Conservation (phyloP, 2,797 vertebrate genomes). For the Eurystomus glaucurus region DNA sequence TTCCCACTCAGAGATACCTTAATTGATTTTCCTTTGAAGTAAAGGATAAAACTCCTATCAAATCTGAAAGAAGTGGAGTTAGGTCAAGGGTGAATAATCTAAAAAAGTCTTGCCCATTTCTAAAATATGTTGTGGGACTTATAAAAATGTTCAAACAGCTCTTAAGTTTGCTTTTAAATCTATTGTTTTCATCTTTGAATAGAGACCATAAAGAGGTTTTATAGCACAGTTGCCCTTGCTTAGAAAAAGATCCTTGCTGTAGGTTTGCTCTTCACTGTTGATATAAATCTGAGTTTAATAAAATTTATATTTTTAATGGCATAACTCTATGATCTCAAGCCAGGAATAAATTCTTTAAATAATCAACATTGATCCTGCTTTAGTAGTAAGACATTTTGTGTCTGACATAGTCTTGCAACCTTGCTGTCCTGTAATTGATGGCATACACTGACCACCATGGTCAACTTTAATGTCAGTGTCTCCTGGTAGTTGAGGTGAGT, state of each 20-base stretch:
- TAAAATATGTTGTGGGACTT: not conserved
- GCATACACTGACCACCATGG: slow-evolving; percentile 11
- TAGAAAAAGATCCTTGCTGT: not conserved
- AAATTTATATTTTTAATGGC: not conserved
- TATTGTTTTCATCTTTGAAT: not conserved
- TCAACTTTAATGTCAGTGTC: slow-evolving; percentile 62
- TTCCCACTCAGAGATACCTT: not conserved
- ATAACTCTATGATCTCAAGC: not conserved
- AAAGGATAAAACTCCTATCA: not conserved
- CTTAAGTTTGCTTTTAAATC: not conserved
- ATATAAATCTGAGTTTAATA: not conserved
- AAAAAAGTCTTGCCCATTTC: not conserved
- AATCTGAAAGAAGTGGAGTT: not conserved
- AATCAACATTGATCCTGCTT: not conserved
- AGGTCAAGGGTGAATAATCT: not conserved
- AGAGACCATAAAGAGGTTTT: not conserved
- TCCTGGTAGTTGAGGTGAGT: slow-evolving; percentile 69
- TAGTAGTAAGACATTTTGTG: not conserved
- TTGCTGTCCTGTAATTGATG: slow-evolving; percentile 69
- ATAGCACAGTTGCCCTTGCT: not conserved
- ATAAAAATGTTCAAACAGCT: not conserved
- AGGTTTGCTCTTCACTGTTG: not conserved
- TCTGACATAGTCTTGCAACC: not conserved
- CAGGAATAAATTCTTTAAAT: not conserved
- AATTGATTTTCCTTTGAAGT: not conserved